These are phyloP conservation scores for Trachythela sp. DNA, from an alignment of 64 coral and sea anemone genomes.

Conservation along the genomic window DNA sequence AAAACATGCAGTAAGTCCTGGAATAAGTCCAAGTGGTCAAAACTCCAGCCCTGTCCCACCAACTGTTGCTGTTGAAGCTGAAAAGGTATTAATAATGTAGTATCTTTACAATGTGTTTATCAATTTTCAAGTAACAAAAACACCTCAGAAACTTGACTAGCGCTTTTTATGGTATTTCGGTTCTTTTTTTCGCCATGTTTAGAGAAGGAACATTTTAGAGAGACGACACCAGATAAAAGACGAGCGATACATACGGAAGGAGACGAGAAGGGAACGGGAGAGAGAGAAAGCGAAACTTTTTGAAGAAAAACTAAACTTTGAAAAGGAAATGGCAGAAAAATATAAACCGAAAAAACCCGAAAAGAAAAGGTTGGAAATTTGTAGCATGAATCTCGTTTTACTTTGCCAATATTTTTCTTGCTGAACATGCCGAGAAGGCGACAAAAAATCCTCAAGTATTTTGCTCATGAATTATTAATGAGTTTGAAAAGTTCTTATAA, in stretches of 20 bases:
- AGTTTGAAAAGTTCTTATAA: not conserved
- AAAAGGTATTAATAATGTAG: not conserved
- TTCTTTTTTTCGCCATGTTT: not conserved
- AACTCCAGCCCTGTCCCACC: not conserved
- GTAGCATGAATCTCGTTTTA: not conserved
- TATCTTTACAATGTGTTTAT: too few relatives aligned
- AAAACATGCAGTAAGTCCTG: not conserved
- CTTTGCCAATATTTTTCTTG: too few relatives aligned
- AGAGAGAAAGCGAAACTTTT: not conserved
- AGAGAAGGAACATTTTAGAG: not conserved
- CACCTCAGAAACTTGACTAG: not conserved
- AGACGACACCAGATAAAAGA: not conserved
- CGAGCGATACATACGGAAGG: not conserved
- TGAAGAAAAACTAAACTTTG: slow-evolving; percentile 1
- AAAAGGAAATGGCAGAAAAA: slow-evolving; percentile 13
- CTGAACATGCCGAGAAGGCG: too few relatives aligned
- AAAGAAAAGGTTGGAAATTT: not conserved
- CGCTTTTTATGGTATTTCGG: not conserved
- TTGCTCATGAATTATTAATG: not conserved
- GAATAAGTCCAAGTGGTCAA: not conserved
- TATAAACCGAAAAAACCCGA: not conserved
- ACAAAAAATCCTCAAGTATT: not conserved
- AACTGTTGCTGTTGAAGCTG: not conserved
- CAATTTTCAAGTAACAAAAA: too few relatives aligned
- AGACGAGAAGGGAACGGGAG: not conserved